Evolutionary conservation across 2,113 vertebrate species (phyloP), one percentile per base, ranked within the genome.

Genomic region (Polyodon spathula): DNA sequence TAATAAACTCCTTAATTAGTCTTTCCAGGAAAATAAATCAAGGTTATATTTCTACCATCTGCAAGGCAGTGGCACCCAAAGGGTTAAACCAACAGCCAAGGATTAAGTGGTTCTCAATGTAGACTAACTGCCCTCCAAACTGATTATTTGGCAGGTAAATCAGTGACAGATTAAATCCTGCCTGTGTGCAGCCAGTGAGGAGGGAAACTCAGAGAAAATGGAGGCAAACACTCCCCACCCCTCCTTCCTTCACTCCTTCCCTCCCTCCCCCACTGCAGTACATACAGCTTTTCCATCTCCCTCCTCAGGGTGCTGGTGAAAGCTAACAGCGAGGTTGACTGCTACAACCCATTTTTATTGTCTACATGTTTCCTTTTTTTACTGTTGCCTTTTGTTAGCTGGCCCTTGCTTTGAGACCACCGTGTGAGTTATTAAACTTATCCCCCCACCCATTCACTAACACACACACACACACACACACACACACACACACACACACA

Each of bases 151-250:
- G 15, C 17, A 7, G 9, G 58, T 59, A 59, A n/a, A 59, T 48
- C 58, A 52, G 52, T 37, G 50, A 68, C 43, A 61, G 54, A 40
- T 8, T 15, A 61, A 15, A 65, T 8, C 9, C 50, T 1, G 60
- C 56, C 40, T 60, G 65, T 63, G 10, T 37, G 56, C 56, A 40
- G 54, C 6, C 5, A 39, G 44, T 52, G 43, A 17, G 61, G 42
- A 48, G 61, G 43, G 53, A 39, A 48, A 37, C 40, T 44, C 7
- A 4, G 41, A 17, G 52, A 16, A 16, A 46, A 59, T 16, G 9
- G 42, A 46, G 42, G 41, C 57, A 37, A 40, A n/a, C 40, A 50
- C 46, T 14, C 2, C 3, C 4, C 37, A 37, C 38, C 44, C 43
- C 46, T n/a, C n/a, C n/a, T n/a, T n/a, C n/a, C n/a, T n/a, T n/a